phyloP scores from a whole-genome alignment of 2,888 invertebrate genomes.

The Stomorhina lunata region DNA sequence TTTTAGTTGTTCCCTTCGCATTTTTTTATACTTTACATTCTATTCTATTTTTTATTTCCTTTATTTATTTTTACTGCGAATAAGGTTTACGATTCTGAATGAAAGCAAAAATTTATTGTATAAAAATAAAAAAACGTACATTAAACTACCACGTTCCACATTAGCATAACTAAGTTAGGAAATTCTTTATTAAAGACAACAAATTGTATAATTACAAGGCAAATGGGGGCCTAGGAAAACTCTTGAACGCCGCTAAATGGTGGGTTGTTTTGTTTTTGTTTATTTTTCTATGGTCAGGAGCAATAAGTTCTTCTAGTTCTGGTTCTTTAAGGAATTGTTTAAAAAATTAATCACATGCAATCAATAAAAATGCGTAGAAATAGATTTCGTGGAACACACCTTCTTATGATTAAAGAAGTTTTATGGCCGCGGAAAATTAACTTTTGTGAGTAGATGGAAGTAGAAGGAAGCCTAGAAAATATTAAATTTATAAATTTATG shows the following conservation, averaged over 20 bases:
- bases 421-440: not conserved
- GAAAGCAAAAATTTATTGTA: conserved; percentile 7
- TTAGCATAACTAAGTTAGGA: conserved; percentile 4
- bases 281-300: not conserved
- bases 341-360: conserved; percentile 63
- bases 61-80: not conserved
- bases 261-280: not conserved
- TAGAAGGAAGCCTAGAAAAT: not conserved
- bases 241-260: not conserved
- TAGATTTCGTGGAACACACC: conserved; percentile 43
- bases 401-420: not conserved
- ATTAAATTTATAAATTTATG: not conserved
- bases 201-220: conserved; percentile 27
- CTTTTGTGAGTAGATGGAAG: not conserved
- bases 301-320: not conserved
- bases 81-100: not conserved
- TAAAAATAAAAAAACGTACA: not conserved
- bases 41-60: not conserved
- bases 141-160: conserved; percentile 9
- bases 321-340: conserved; percentile 36
- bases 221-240: not conserved
- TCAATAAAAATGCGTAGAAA: conserved; percentile 55
- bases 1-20: not conserved
- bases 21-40: not conserved
- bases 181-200: conserved; percentile 41